A percentile compares a stretch with the other conserved stretches of the same genome.
These are phyloP conservation scores for Gonioctena quinquepunctata DNA, from an alignment of 1,140 invertebrate genomes.

Conservation along the genomic window DNA sequence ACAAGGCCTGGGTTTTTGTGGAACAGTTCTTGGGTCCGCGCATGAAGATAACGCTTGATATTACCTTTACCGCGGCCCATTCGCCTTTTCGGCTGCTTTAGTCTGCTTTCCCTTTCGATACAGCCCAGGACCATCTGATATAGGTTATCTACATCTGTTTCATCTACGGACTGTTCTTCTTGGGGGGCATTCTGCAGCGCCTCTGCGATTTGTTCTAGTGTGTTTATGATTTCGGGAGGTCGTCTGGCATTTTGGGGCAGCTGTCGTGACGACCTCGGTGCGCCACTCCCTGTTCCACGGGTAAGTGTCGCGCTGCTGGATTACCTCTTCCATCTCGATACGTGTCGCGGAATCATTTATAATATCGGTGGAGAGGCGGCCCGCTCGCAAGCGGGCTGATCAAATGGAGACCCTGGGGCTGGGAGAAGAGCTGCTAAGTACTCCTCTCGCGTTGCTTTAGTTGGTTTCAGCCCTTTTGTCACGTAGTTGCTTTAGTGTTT, in stretches of 20 bases:
- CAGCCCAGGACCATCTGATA: background rate
- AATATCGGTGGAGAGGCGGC: background rate
- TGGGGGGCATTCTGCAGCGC: background rate
- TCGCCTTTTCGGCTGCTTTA: background rate
- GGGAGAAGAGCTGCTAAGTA: background rate
- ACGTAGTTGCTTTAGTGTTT: background rate
- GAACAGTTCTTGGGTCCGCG: slow-evolving; percentile 9
- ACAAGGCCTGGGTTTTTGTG: slow-evolving; percentile 12
- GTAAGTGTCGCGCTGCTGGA: slow-evolving; percentile 40
- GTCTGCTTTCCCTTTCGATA: background rate
- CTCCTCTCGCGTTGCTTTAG: background rate
- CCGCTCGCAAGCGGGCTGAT: background rate
- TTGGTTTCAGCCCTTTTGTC: background rate
- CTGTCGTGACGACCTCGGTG: background rate
- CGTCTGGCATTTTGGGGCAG: background rate
- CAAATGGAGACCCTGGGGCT: background rate
- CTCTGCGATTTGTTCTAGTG: background rate
- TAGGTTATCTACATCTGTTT: background rate
- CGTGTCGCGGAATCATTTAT: background rate
- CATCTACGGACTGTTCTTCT: background rate
- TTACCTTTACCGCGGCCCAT: background rate
- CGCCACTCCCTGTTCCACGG: slow-evolving; percentile 42
- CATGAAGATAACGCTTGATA: background rate
- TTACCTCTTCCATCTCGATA: slow-evolving; percentile 19
- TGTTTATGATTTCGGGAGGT: background rate